Conservation (phyloP, 2,888 invertebrate species). For the Yponomeuta sedellus region DNA sequence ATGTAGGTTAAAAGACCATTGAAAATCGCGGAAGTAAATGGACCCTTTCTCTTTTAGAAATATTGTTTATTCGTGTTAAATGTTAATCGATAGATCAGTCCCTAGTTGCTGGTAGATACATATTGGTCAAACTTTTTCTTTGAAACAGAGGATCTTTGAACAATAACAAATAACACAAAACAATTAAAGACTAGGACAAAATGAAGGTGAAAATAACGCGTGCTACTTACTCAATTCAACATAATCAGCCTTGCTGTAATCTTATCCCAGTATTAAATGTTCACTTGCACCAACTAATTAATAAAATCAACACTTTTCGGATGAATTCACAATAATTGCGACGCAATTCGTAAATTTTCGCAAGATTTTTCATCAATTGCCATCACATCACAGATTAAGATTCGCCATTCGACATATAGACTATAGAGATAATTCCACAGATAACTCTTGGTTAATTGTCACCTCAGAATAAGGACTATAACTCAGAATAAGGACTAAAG, state of each 20-base stretch:
- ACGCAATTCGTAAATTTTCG: background rate
- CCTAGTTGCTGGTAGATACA: background rate
- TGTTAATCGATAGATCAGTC: background rate
- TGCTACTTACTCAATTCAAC: conserved; percentile 20
- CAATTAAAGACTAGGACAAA: conserved; percentile 37
- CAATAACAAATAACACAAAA: conserved; percentile 30
- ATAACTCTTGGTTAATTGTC: too few relatives aligned
- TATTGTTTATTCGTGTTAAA: background rate
- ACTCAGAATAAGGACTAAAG: too few relatives aligned
- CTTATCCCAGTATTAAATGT: background rate
- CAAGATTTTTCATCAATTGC: background rate
- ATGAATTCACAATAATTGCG: background rate
- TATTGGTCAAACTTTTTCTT: background rate
- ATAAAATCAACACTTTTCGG: background rate
- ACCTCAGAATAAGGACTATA: too few relatives aligned
- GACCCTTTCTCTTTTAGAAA: conserved; percentile 17
- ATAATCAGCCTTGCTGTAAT: conserved; percentile 15
- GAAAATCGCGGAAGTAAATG: conserved; percentile 19
- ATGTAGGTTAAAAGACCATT: conserved; percentile 20
- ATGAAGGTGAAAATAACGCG: conserved; percentile 43
- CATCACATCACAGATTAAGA: background rate
- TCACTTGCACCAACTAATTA: background rate
- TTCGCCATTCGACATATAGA: background rate
- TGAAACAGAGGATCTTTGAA: conserved; percentile 16
- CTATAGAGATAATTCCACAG: too few relatives aligned